Conservation (phyloP, 1,140 invertebrate species). For the Cataglyphis hispanica region DNA sequence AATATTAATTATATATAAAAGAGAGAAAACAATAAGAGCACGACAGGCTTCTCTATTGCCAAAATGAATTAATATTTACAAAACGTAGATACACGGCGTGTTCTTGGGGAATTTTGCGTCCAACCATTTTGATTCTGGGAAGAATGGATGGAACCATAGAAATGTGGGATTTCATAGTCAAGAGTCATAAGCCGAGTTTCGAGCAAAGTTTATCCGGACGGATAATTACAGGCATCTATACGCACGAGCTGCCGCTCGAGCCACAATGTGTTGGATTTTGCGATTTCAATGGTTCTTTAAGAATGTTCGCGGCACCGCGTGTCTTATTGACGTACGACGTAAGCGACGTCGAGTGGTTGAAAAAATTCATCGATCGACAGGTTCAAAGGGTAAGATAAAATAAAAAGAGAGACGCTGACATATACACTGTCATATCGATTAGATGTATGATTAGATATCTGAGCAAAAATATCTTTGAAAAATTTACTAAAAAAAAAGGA, state of each 20-base stretch:
- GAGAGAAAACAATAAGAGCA: not conserved
- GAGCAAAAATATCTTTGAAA: not conserved
- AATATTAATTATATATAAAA: not conserved
- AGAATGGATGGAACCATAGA: constrained; percentile 87
- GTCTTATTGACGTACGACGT: constrained; percentile 80
- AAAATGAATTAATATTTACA: not conserved
- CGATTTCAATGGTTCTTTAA: constrained; percentile 88
- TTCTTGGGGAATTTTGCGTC: constrained; percentile 85
- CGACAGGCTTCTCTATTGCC: not conserved
- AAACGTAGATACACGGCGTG: constrained; percentile 85
- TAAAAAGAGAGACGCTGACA: constrained; percentile 5
- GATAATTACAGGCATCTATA: constrained; percentile 81
- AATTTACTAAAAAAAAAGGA: not conserved
- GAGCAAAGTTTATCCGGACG: constrained; percentile 80
- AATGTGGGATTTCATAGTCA: constrained; percentile 87
- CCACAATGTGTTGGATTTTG: constrained; percentile 80
- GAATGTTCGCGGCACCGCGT: constrained; percentile 87
- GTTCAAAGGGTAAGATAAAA: constrained; percentile 69
- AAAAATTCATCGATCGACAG: constrained; percentile 79
- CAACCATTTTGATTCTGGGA: constrained; percentile 86
- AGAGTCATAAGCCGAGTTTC: constrained; percentile 80
- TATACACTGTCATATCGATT: constrained; percentile 7
- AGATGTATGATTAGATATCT: constrained; percentile 10
- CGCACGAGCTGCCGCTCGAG: constrained; percentile 75
- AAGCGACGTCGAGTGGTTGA: constrained; percentile 77